Conservation (phyloP, 2,888 invertebrate species). For the Nemoura dubitans region DNA sequence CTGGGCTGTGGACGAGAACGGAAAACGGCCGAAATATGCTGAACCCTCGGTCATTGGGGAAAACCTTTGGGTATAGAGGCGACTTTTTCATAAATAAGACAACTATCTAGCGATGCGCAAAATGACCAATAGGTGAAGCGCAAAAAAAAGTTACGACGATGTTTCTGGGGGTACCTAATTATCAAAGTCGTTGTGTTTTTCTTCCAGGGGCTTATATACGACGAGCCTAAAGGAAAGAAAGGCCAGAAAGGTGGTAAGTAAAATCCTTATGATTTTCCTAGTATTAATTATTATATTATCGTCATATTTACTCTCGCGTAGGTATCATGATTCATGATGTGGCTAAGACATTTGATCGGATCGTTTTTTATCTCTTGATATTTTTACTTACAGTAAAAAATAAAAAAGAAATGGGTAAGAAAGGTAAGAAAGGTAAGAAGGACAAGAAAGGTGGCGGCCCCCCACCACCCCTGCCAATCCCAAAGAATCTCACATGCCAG, state of each 20-base stretch:
- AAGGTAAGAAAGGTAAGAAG: slow-evolving; percentile 59
- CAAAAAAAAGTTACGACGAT: no score
- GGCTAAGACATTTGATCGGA: no score
- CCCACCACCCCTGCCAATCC: slow-evolving; percentile 53
- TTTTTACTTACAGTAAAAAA: no score
- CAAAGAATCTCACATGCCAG: slow-evolving; percentile 65
- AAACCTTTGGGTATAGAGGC: slow-evolving; percentile 33
- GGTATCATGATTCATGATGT: no score
- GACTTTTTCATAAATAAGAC: not conserved
- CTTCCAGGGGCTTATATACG: slow-evolving; percentile 29
- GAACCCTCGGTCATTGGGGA: not conserved
- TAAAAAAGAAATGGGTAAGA: slow-evolving; percentile 47
- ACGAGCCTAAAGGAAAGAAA: slow-evolving; percentile 21
- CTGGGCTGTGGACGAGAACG: slow-evolving; percentile 58
- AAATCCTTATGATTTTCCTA: no score
- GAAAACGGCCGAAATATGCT: slow-evolving; percentile 1
- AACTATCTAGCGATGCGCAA: no score
- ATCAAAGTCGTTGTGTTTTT: not conserved
- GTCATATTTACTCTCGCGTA: no score
- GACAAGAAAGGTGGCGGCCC: slow-evolving; percentile 49
- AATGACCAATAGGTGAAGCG: no score
- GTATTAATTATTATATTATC: no score
- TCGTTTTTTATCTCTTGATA: no score
- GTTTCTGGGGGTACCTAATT: not conserved
- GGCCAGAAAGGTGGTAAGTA: slow-evolving; percentile 51